A percentile compares a stretch with the other conserved stretches of the same genome.
phyloP scores from a whole-genome alignment of 35 echinoderm and acorn worm species.

The Holothuria glaberrima region DNA sequence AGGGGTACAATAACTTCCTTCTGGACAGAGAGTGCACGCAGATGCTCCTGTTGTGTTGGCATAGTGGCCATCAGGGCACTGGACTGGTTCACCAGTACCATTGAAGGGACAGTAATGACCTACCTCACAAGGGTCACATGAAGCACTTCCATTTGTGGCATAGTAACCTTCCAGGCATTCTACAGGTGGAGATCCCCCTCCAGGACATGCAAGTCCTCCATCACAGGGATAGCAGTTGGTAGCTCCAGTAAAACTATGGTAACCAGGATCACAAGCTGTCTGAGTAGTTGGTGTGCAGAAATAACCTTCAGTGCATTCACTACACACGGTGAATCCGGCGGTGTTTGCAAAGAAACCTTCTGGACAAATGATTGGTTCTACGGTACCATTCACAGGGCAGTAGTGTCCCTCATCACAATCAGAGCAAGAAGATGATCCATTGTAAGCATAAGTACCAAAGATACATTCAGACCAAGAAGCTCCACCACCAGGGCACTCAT shows the following conservation, averaged over 20 bases:
- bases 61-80: constrained; percentile 58
- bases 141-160: constrained; percentile 58
- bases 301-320: constrained; percentile 61
- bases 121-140: constrained; percentile 60
- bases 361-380: constrained; percentile 69
- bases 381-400: constrained; percentile 69
- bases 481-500: constrained; percentile 67
- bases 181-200: constrained; percentile 7
- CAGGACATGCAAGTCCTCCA: constrained; percentile 48
- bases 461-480: constrained; percentile 18
- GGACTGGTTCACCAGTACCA: constrained; percentile 53
- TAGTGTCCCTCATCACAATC: constrained; percentile 76
- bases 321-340: constrained; percentile 49
- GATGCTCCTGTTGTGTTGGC: constrained; percentile 38
- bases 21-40: constrained; percentile 59
- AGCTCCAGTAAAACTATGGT: constrained; percentile 59
- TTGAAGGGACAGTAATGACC: constrained; percentile 67
- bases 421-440: constrained; percentile 59
- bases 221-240: constrained; percentile 46
- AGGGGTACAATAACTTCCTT: constrained; percentile 74
- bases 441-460: constrained; percentile 39
- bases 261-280: constrained; percentile 41
- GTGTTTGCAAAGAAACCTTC: constrained; percentile 64
- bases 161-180: constrained; percentile 55
- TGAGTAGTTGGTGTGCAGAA: constrained; percentile 69